Evolutionary conservation across 2,888 invertebrate genomes (phyloP), one percentile per base, ranked within the genome.

Genomic region (Orthosia gothica): DNA sequence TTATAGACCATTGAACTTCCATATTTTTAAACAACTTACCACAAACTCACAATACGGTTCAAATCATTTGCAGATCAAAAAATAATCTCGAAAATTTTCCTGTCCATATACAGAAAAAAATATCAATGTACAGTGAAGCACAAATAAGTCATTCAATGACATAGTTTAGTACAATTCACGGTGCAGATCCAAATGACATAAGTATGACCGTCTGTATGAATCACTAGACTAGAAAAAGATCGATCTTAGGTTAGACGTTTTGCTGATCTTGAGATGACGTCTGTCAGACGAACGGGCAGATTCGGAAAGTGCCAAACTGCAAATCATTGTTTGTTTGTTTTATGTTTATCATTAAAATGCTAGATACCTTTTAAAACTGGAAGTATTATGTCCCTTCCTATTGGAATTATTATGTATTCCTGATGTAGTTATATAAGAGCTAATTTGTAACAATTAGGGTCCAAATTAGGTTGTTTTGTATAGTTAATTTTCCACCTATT

Each of bases 81-180:
- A n/a, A n/a, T 15, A 49, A 40, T n/a, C 26, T n/a, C 3, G 5
- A 16, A 32, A 59, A 50, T 50, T 50, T 61, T 64, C 13, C 63
- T 23, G 7, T 50, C 15, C 20, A 20, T 26, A 58, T 23, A 68
- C 16, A 45, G 7, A 66, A 76, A 70, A 66, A 32, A 20, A 3
- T 5, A 47, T 57, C 62, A 70, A 63, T 54, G 26, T n/a, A 26
- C 49, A 20, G 32, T 58, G 54, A 20, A 26, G 20, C 20, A 55
- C 55, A 15, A 59, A 74, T 68, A 82, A 79, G 83, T 82, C 83
- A 79, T 58, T 57, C 83, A 82, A 82, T 82, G 79, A 79, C 83
- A 65, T 20, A 74, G 57, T 67, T 61, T 3, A 23, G 32, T 66
- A 55, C 26, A 67, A 66, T 74, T 69, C 47, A 50, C 45, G 20